A percentile compares a stretch with the other conserved stretches of the same genome.
Evolutionary conservation across 53 echinoderm and acorn worm genomes (phyloP).

Genomic region (Antedon mediterranea): DNA sequence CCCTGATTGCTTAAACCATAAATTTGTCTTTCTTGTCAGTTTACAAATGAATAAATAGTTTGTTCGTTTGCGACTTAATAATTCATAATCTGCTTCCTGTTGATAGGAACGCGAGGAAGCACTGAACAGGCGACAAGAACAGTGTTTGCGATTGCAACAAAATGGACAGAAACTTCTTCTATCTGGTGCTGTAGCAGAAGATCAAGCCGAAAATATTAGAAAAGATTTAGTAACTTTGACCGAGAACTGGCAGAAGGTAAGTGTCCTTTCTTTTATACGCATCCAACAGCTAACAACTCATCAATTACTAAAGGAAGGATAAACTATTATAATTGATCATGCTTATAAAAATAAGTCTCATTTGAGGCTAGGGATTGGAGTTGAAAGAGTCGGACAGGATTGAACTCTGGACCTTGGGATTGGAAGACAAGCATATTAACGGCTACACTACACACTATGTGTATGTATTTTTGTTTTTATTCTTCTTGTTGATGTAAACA

Average conservation of each 20-base stretch:
- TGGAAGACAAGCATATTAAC: too few relatives aligned
- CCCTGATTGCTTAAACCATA: not conserved
- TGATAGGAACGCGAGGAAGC: slow-evolving; percentile 28
- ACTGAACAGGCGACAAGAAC: slow-evolving; percentile 14
- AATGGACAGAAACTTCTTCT: slow-evolving; percentile 23
- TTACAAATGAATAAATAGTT: not conserved
- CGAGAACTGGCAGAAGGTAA: not conserved
- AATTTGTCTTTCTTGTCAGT: not conserved
- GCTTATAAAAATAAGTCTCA: too few relatives aligned
- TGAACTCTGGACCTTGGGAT: too few relatives aligned
- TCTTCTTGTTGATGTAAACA: too few relatives aligned
- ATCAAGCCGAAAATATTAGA: slow-evolving; percentile 5
- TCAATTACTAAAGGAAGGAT: too few relatives aligned
- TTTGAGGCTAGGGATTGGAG: too few relatives aligned
- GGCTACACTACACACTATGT: too few relatives aligned
- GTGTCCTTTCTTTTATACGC: too few relatives aligned
- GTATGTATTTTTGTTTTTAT: too few relatives aligned
- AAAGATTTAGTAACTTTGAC: not conserved
- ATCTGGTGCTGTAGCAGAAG: slow-evolving; percentile 19
- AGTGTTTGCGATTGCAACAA: slow-evolving; percentile 27
- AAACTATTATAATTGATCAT: too few relatives aligned
- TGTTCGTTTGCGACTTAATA: not conserved
- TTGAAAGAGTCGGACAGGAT: too few relatives aligned
- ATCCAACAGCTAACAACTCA: too few relatives aligned
- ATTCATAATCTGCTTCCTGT: not conserved